Evolutionary conservation across 2,888 invertebrate genomes (phyloP).

Genomic region (Lasioglossum figueresi): DNA sequence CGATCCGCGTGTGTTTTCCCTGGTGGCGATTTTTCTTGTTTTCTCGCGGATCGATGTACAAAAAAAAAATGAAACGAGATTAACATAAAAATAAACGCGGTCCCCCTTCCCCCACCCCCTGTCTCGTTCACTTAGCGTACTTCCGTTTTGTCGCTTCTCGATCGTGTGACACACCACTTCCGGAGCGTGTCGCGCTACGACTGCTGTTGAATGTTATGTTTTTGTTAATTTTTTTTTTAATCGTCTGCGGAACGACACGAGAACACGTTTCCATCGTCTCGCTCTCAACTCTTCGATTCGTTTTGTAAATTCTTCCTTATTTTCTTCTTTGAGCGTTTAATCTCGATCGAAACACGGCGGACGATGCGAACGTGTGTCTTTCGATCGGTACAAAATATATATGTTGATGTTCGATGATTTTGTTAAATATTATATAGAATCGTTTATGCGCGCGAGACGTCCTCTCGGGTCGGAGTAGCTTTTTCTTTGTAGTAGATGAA

Average conservation of each 20-base stretch:
- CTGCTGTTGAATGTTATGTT: slow-evolving; percentile 83
- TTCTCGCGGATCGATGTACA: slow-evolving; percentile 46
- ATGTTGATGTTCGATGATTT: slow-evolving; percentile 81
- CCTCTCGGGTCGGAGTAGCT: slow-evolving; percentile 57
- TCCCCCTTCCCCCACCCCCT: background rate
- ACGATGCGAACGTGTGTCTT: slow-evolving; percentile 71
- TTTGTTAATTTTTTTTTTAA: slow-evolving; percentile 80
- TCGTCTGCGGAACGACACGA: slow-evolving; percentile 72
- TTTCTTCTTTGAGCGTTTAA: background rate
- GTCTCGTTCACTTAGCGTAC: slow-evolving; percentile 20
- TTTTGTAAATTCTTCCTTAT: slow-evolving; percentile 4
- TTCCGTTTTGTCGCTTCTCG: slow-evolving; percentile 47
- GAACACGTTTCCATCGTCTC: slow-evolving; percentile 69
- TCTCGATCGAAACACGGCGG: slow-evolving; percentile 18
- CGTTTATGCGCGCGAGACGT: slow-evolving; percentile 64
- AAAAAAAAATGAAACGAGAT: background rate
- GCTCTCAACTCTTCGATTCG: background rate
- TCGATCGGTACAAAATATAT: slow-evolving; percentile 76
- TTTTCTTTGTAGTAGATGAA: slow-evolving; percentile 16
- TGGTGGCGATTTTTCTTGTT: slow-evolving; percentile 27
- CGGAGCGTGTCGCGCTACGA: slow-evolving; percentile 77
- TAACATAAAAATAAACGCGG: background rate
- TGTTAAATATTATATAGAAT: slow-evolving; percentile 80
- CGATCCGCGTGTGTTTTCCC: slow-evolving; percentile 20
- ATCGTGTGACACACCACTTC: slow-evolving; percentile 50